A percentile compares a stretch with the other conserved stretches of the same genome.
phyloP scores from a whole-genome alignment of 2,888 invertebrate species.

The Aricia artaxerxes region DNA sequence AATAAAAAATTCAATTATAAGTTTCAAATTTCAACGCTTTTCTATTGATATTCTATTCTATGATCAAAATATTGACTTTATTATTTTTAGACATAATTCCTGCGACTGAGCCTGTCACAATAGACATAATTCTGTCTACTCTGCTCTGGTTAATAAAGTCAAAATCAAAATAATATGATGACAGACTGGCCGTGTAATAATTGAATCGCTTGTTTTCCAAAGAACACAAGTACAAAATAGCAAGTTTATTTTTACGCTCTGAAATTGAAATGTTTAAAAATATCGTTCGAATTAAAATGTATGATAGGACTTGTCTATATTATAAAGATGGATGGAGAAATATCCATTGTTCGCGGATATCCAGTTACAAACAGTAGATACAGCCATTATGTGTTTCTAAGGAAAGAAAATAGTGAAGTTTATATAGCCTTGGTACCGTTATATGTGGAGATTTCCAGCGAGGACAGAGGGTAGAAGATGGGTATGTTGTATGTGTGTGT shows the following conservation, averaged over 20 bases:
- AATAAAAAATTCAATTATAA: too few species aligned
- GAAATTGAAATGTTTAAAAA: neutral
- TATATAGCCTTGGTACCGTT: constrained; percentile 34
- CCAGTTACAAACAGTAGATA: constrained; percentile 11
- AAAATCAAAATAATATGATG: too few species aligned
- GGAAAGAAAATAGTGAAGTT: neutral
- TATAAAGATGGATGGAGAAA: neutral
- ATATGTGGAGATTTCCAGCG: constrained; percentile 40
- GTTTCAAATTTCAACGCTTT: too few species aligned
- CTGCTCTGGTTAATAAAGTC: too few species aligned
- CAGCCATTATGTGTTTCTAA: constrained; percentile 14
- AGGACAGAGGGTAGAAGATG: constrained; percentile 31
- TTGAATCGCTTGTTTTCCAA: too few species aligned
- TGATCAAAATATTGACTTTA: too few species aligned
- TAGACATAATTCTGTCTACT: too few species aligned
- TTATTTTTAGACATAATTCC: too few species aligned
- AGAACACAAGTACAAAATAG: too few species aligned
- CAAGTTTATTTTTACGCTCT: neutral
- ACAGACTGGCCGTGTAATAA: too few species aligned
- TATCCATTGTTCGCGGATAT: constrained; percentile 15
- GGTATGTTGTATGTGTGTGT: constrained; percentile 34
- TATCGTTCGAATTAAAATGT: neutral
- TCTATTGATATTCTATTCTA: too few species aligned
- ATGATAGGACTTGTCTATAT: neutral
- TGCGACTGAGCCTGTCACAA: too few species aligned